Percentiles rank a stretch among this genome's conserved stretches.
phyloP scores from a whole-genome alignment of 2,888 invertebrate genomes.

The Busseola fusca region DNA sequence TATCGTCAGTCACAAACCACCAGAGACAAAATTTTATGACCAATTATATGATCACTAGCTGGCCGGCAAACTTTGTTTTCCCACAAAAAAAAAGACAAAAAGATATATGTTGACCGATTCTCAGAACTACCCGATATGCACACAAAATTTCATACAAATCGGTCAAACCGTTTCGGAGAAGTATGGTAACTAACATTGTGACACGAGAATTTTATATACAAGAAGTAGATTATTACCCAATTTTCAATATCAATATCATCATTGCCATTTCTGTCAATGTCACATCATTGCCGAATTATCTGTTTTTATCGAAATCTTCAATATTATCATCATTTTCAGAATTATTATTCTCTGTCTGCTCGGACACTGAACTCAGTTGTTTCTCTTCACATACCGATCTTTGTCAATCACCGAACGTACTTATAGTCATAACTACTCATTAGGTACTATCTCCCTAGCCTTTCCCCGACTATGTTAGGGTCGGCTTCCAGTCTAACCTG shows the following conservation, averaged over 20 bases:
- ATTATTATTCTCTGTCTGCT: background rate
- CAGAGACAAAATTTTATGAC: background rate
- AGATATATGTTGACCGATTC: no score
- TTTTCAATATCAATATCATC: background rate
- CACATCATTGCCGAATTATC: background rate
- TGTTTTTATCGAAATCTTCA: background rate
- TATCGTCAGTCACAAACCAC: background rate
- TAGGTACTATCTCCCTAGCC: no score
- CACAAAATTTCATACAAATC: no score
- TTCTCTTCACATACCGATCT: conserved; percentile 16
- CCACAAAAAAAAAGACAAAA: no score
- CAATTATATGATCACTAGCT: background rate
- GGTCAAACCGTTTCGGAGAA: no score
- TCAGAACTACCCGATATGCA: no score
- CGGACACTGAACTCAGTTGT: conserved; percentile 19
- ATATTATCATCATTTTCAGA: background rate
- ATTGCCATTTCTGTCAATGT: background rate
- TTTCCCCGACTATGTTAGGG: no score
- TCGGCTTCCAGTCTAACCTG: no score
- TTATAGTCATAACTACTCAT: no score
- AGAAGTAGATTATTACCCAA: background rate
- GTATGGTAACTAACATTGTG: no score
- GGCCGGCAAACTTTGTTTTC: no score
- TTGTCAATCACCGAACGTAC: conserved; percentile 15
- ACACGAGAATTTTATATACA: no score